Base-by-base conservation (phyloP, 2,888 invertebrate species). In the Nudaria mundana region DNA sequence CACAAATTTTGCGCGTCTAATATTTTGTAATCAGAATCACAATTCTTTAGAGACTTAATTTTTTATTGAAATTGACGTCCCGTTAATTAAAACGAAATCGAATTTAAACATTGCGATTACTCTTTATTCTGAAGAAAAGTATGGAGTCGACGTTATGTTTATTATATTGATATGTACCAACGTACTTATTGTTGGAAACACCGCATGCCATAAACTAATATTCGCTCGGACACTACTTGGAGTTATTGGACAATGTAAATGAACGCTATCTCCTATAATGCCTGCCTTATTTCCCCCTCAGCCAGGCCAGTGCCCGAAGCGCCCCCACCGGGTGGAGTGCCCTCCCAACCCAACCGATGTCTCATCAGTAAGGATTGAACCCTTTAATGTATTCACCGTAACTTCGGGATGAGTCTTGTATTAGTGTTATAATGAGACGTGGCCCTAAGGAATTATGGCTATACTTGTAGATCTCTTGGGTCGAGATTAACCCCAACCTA, bases 161-260 rank as follows among this genome's bases (percentile, higher is more conserved):
- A 51, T 43, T 40, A 56, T 56, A 60, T 59, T 48, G 56, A 15
- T 28, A 14, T 28, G 45, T 53, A n/a, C n/a, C n/a, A n/a, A 51
- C 52, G 54, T 63, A 63, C 54, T 56, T 56, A 56, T 60, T 49
- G 60, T 59, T 62, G 63, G 60, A 48, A 66, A 63, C 63, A 68
- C 68, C 71, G 76, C 76, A 76, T 75, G 71, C 76, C 77, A 79
- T 86, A 87, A 86, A 87, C 86, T 86, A 85, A 88, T 87, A 87
- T 83, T 83, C 82, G 81, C 74, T 80, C 77, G 87, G 86, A 83
- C 88, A 87, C 85, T 85, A 87, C 87, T 89, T 85, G 83, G 82
- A 89, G 87, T 87, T 89, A 89, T 89, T 87, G 89, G 85, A 89
- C 88, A 89, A 89, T 89, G 89, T 89, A 89, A 89, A 89, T 89